Base-by-base conservation (phyloP, 2,888 invertebrate species). In the Nasonia oneida region DNA sequence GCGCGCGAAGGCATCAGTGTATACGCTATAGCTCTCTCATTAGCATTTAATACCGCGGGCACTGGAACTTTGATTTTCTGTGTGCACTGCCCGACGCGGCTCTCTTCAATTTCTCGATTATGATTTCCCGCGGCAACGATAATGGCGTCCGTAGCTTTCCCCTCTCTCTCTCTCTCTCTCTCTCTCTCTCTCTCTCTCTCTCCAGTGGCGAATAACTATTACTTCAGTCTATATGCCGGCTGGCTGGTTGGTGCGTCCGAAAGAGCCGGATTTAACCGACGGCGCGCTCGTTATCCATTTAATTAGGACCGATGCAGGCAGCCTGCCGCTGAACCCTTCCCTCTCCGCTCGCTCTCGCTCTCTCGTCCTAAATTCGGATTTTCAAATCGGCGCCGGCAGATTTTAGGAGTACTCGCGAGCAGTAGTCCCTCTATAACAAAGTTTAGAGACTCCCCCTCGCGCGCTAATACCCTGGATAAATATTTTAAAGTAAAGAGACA, bases 21-120 rank as follows among this genome's bases (percentile, higher is more conserved):
- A 10, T 42, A 47, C 47, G 47, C 47, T 61, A 79, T 14, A 37
- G 47, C 29, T 79, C 89, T 90, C 91, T 91, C 90, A 91, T 91
- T 90, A 91, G 90, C 91, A 91, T 92, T 92, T 91, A 91, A 92
- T 92, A 89, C 91, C 89, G 87, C 47, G 47, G 6, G 8, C 8
- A 42, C 88, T 81, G 88, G 89, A 90, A 91, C 90, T 91, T 90
- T 91, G 92, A 91, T 92, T 91, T 91, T 90, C 90, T 89, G 88
- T 88, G 89, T 47, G 88, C 83, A 86, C 86, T 82, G 87, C 89
- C 23, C 8, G 88, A 90, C n/a, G n/a, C 18, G 33, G 47, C 64
- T 81, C 86, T 83, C 87, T 85, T 87, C 82, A 86, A 87, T 91
- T 90, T 88, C 89, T 90, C 90, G 90, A 91, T 92, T 91, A 90